Evolutionary conservation across 2,888 invertebrate species (phyloP).

Genomic region (Pycnomerus fuliginosus): DNA sequence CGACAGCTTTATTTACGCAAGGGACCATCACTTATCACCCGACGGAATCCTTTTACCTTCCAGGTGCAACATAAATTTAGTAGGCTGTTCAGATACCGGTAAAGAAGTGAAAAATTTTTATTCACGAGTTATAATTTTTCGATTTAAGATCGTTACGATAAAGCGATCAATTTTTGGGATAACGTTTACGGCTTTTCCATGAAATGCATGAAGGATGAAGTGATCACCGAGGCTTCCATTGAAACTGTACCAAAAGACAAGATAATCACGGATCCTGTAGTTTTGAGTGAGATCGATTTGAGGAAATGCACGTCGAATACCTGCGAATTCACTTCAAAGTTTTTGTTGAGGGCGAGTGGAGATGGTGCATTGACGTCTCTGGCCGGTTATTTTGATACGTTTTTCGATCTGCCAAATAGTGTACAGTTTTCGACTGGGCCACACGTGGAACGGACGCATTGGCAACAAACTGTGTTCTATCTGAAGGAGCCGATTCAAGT

Average conservation of each 20-base stretch:
- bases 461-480: constrained; percentile 93
- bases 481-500: constrained; percentile 72
- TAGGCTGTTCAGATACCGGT: constrained; percentile 76
- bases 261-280: constrained; percentile 65
- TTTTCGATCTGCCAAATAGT: constrained; percentile 70
- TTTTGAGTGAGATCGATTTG: constrained; percentile 73
- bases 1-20: constrained; percentile 87
- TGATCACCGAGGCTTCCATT: constrained; percentile 74
- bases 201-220: constrained; percentile 85
- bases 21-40: constrained; percentile 75
- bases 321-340: constrained; percentile 70
- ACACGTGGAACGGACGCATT: constrained; percentile 74
- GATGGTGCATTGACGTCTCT: constrained; percentile 75
- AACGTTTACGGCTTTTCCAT: constrained; percentile 93
- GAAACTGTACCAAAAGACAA: constrained; percentile 64
- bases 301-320: constrained; percentile 70
- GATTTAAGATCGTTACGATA: constrained; percentile 64
- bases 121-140: constrained; percentile 2
- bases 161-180: constrained; percentile 83
- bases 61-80: constrained; percentile 76
- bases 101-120: constrained; percentile 26
- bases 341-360: constrained; percentile 63
- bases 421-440: constrained; percentile 81
- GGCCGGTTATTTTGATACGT: constrained; percentile 89
- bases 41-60: constrained; percentile 82